Evolutionary conservation across 2,888 invertebrate genomes (phyloP).

Genomic region (Ormyrus rosae): DNA sequence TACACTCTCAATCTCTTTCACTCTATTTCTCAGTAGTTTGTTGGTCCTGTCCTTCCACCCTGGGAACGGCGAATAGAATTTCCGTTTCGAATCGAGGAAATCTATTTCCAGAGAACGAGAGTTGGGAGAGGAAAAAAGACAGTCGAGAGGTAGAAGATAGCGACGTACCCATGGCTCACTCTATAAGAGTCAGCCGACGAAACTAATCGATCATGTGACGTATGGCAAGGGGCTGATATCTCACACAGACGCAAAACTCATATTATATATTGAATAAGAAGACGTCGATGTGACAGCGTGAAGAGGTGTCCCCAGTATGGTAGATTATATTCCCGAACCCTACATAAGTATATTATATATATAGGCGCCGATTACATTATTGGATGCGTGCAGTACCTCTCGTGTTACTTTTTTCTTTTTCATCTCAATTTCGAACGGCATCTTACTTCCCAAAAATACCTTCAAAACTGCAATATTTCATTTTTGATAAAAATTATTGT

Average conservation of each 20-base stretch:
- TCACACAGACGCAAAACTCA: not conserved
- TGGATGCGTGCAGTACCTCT: no score
- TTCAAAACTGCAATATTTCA: no score
- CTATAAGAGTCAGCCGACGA: slow-evolving; percentile 57
- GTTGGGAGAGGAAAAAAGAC: slow-evolving; percentile 4
- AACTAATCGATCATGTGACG: slow-evolving; percentile 60
- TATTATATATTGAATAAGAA: not conserved
- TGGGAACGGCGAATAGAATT: slow-evolving; percentile 64
- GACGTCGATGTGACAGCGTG: no score
- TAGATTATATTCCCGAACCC: not conserved
- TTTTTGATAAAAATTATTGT: no score
- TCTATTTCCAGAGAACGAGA: slow-evolving; percentile 64
- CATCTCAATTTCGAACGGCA: no score
- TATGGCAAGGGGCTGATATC: slow-evolving; percentile 48
- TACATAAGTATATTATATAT: slow-evolving; percentile 2
- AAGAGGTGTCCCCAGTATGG: slow-evolving; percentile 5
- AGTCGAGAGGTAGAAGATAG: slow-evolving; percentile 25
- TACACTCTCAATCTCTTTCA: slow-evolving; percentile 34
- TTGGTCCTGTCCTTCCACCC: slow-evolving; percentile 25
- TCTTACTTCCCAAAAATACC: no score
- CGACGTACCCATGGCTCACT: slow-evolving; percentile 53
- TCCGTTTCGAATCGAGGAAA: slow-evolving; percentile 68
- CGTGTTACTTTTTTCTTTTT: no score
- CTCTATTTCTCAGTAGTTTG: slow-evolving; percentile 41
- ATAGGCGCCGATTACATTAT: slow-evolving; percentile 16